phyloP scores from a whole-genome alignment of 2,113 vertebrate genomes.

The Malurus cyaneus region DNA sequence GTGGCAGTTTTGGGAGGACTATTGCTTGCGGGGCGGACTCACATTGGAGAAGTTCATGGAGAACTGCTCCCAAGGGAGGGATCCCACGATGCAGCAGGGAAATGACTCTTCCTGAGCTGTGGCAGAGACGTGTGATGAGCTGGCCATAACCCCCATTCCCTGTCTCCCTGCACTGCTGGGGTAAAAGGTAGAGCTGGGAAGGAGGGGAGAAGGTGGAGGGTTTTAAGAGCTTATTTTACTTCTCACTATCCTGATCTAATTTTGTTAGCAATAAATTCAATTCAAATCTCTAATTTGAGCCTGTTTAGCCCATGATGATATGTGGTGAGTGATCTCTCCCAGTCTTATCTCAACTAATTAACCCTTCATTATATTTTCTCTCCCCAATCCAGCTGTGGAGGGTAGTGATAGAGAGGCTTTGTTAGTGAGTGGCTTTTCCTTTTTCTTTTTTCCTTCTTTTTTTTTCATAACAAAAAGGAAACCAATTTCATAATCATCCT shows the following conservation, averaged over 20 bases:
- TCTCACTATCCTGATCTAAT: not conserved
- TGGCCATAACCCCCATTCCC: not conserved
- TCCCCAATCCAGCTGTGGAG: not conserved
- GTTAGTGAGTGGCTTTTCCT: not conserved
- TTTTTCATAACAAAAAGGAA: not conserved
- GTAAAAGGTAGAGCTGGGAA: not conserved
- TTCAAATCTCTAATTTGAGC: not conserved
- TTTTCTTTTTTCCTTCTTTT: too few species aligned
- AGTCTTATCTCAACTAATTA: not conserved
- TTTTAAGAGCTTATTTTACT: not conserved
- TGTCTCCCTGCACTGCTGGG: not conserved
- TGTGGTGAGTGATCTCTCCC: not conserved
- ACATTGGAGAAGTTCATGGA: not conserved
- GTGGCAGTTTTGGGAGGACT: not conserved
- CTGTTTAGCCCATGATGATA: not conserved
- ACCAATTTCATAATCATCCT: not conserved
- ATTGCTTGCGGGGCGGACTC: not conserved
- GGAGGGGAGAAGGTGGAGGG: not conserved
- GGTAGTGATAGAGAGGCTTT: not conserved
- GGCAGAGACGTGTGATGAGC: rapidly evolving
- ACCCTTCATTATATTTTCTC: rapidly evolving
- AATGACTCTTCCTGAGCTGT: rapidly evolving
- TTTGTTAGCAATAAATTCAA: not conserved
- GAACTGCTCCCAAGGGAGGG: rapidly evolving
- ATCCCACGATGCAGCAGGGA: rapidly evolving